Percentiles rank a stretch among this genome's conserved stretches.
Evolutionary conservation across 2,888 invertebrate species (phyloP).

Genomic region (Xestoiulus laeticollis): DNA sequence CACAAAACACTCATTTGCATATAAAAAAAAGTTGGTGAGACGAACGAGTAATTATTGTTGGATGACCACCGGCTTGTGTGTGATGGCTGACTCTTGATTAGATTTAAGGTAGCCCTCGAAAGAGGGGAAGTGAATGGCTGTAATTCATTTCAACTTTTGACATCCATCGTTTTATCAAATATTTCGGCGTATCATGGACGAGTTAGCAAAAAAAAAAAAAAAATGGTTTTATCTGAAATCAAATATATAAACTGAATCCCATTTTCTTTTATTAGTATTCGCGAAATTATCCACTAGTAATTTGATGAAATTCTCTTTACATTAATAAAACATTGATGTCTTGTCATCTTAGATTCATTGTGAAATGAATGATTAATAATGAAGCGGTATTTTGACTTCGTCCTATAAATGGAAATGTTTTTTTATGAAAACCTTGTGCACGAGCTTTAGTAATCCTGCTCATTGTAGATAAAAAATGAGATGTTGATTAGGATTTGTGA

Average conservation of each 20-base stretch:
- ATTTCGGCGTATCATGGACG: conserved; percentile 16
- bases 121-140: neutral
- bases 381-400: neutral
- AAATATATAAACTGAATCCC: conserved; percentile 2
- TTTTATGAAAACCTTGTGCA: neutral
- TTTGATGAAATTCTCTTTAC: conserved; percentile 10
- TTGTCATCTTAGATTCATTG: neutral
- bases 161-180: conserved; percentile 4
- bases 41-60: neutral
- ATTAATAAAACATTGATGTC: neutral
- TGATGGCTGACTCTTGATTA: conserved; percentile 18
- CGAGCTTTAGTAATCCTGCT: neutral
- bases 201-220: neutral
- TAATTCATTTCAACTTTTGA: conserved; percentile 26
- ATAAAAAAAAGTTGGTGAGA: neutral
- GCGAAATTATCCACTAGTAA: neutral
- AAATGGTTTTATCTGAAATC: neutral
- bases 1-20: neutral
- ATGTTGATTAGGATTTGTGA: neutral
- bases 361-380: conserved; percentile 10
- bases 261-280: conserved; percentile 19
- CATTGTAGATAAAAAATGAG: neutral
- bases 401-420: neutral
- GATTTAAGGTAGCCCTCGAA: conserved; percentile 6
- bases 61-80: conserved; percentile 13